Conservation (phyloP, 2,888 invertebrate species). For the Flexamia atlantica region DNA sequence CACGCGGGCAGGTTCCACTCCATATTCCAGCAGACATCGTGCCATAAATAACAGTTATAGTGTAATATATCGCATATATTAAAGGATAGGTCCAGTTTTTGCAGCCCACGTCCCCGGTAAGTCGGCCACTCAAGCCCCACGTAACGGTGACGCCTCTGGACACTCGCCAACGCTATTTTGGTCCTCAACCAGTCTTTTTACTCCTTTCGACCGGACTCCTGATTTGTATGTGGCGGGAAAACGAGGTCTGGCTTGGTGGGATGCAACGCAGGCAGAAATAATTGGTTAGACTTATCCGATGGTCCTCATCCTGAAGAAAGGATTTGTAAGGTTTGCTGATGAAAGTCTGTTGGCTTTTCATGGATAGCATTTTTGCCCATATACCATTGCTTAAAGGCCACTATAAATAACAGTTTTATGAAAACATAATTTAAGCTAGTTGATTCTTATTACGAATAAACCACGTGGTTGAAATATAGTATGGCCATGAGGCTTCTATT, state of each 20-base stretch:
- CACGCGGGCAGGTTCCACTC: neutral
- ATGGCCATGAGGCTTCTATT: too few relatives aligned
- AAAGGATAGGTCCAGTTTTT: slow-evolving; percentile 45
- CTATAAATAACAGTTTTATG: too few relatives aligned
- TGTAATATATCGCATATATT: slow-evolving; percentile 38
- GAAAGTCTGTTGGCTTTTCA: too few relatives aligned
- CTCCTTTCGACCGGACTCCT: slow-evolving; percentile 17
- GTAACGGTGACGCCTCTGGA: slow-evolving; percentile 10
- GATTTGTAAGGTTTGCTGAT: too few relatives aligned
- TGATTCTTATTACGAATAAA: too few relatives aligned
- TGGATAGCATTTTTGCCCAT: too few relatives aligned
- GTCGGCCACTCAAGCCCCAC: slow-evolving; percentile 21
- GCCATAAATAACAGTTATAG: slow-evolving; percentile 35
- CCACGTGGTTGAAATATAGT: too few relatives aligned
- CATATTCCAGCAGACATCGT: neutral
- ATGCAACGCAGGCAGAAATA: neutral
- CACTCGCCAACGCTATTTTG: slow-evolving; percentile 15
- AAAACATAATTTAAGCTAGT: too few relatives aligned
- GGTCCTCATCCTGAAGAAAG: too few relatives aligned
- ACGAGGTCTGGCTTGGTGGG: neutral
- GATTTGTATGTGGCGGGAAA: slow-evolving; percentile 28
- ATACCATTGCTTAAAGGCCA: too few relatives aligned
- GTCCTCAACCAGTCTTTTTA: slow-evolving; percentile 29
- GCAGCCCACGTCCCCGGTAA: slow-evolving; percentile 12
- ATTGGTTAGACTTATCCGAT: too few relatives aligned